Percentiles rank a stretch among this genome's conserved stretches.
Evolutionary conservation across 2,888 invertebrate genomes (phyloP).

Genomic region (Biston betularia): DNA sequence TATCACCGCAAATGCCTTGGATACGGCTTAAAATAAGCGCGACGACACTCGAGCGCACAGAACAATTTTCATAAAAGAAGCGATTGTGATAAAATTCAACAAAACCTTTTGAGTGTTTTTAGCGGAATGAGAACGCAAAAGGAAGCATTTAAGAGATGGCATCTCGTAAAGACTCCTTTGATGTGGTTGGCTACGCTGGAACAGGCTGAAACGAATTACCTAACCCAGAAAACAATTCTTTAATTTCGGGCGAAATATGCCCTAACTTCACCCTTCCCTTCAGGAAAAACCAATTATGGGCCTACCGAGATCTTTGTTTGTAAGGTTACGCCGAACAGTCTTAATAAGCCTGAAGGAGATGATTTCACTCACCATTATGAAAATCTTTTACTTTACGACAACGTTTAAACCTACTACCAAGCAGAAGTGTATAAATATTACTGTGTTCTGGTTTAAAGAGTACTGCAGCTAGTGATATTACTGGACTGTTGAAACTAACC

Average conservation of each 20-base stretch:
- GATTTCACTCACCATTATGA: too few relatives aligned
- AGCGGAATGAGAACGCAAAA: constrained; percentile 20
- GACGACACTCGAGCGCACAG: constrained; percentile 12
- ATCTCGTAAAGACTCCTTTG: constrained; percentile 28
- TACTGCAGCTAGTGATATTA: too few relatives aligned
- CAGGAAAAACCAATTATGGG: not conserved
- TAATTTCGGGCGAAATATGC: constrained; percentile 18
- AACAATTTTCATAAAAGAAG: constrained; percentile 15
- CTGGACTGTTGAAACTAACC: too few relatives aligned
- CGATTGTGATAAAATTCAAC: constrained; percentile 15
- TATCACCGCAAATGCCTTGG: constrained; percentile 5
- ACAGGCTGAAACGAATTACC: constrained; percentile 19
- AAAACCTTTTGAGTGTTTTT: constrained; percentile 13
- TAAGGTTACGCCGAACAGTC: too few relatives aligned
- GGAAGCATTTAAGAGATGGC: constrained; percentile 24
- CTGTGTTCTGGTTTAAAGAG: too few relatives aligned
- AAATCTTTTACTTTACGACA: too few relatives aligned
- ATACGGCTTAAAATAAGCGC: constrained; percentile 16
- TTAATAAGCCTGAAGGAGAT: too few relatives aligned
- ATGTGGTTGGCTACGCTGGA: constrained; percentile 10
- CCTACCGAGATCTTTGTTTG: not conserved
- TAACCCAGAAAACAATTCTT: constrained; percentile 12
- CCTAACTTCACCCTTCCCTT: not conserved
- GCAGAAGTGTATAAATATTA: too few relatives aligned
- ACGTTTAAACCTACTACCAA: too few relatives aligned